phyloP scores from a whole-genome alignment of 2,113 vertebrate species.

The Pseudopipra pipra region DNA sequence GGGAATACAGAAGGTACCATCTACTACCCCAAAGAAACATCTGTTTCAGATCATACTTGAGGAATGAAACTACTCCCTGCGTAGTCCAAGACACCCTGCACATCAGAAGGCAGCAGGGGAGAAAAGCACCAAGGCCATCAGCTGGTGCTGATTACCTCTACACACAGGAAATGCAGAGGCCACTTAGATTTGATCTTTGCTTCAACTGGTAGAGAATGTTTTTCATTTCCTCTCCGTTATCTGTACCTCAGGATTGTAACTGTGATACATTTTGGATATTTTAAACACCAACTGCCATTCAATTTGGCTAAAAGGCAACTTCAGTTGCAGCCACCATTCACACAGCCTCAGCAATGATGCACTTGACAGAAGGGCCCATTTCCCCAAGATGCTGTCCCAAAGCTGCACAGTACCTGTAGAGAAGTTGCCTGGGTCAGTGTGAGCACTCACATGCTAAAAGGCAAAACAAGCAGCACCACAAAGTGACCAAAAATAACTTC shows the following conservation, averaged over 20 bases:
- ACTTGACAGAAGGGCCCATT: neutral
- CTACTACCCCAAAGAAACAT: neutral
- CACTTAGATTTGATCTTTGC: neutral
- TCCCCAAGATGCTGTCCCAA: neutral
- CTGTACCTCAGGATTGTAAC: neutral
- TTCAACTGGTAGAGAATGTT: neutral
- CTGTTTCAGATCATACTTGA: neutral
- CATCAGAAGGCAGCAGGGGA: neutral
- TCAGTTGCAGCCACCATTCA: neutral
- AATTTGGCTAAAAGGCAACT: neutral
- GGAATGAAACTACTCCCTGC: accelerated
- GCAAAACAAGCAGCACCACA: neutral
- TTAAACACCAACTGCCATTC: neutral
- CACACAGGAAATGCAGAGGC: neutral
- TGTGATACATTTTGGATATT: neutral
- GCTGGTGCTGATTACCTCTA: neutral
- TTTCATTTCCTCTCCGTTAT: neutral
- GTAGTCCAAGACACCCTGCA: neutral
- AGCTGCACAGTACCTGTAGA: neutral
- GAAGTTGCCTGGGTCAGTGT: neutral
- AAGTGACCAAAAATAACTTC: neutral
- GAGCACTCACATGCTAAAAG: neutral
- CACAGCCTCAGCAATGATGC: neutral
- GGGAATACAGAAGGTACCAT: neutral
- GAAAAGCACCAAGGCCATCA: neutral